Evolutionary conservation across 2,888 invertebrate genomes (phyloP), one percentile per base, ranked within the genome.

Genomic region (Noctuana brunneofusca): DNA sequence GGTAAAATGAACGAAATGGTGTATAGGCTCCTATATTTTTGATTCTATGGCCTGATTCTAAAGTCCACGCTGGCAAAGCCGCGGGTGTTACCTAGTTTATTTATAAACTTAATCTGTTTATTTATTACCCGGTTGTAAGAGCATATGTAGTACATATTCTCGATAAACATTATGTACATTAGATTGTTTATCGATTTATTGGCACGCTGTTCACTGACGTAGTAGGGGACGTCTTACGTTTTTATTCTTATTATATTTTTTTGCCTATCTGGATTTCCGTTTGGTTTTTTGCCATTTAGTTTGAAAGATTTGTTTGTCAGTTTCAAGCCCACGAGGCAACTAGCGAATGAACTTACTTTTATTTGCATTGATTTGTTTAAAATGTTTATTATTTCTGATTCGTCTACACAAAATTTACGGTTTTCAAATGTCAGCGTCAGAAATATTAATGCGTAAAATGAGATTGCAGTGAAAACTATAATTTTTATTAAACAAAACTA

Each of bases 271-370:
- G 48, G 14, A 35, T 49, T 57, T 48, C 46, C 57, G 57, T 16
- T 57, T 14, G 16, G 14, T 58, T 58, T 58, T 58, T 50, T 58
- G 41, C 12, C 30, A 20, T 48, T 49, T 49, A 35, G 24, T 32
- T 55, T 55, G 49, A 60, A 43, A 16, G 58, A 58, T 58, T 14
- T 60, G 59, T 60, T 60, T 53, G 53, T 52, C 53, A 53, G 50
- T 41, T 52, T 30, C 38, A 30, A 52, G 24, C 30, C 41, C 16
- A 30, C 41, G 12, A 14, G 38, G 55, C 24, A 6, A 30, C 14
- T 22, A 55, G 14, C 8, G 38, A 18, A 18, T 43, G 18, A 24
- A 16, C 27, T 20, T 43, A n/a, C 38, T 22, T 35, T 53, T 53
- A 14, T 54, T 55, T 24, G 16, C 24, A 16, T 14, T 18, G 9